Base-by-base conservation (phyloP, 2,888 invertebrate genomes). In the Lepidocyrtoides sp. region DNA sequence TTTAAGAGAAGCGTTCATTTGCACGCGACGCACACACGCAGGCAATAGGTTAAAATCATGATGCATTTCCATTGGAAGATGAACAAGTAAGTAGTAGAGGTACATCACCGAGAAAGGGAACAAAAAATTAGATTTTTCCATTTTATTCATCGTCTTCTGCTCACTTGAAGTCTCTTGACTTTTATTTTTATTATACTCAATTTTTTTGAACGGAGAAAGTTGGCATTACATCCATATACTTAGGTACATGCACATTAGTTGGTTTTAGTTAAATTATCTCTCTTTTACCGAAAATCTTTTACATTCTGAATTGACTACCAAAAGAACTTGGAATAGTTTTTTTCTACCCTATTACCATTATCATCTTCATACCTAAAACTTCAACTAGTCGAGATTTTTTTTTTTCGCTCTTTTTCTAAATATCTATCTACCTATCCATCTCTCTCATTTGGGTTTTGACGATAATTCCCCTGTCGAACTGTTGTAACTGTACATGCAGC, bases 1-100 rank as follows among this genome's bases (percentile, higher is more conserved):
- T 17, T 29, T 48, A 29, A 84, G 66, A 32, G 66, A 63, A 63
- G 57, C 83, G 44, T 83, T 66, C 69, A 84, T 84, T 84, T 72
- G 72, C 69, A 72, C 72, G 72, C 69, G 54, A 84, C 63, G 54
- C 79, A 20, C 51, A 66, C 29, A 66, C 63, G 32, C 29, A 14
- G 12, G 41, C 36, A 69, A 69, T 20, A 20, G 36, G 69, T 20
- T 5, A 26, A 32, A 66, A 17, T 66, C 1, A 4, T 66, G 12
- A 8, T 5, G 66, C n/a, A 32, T 44, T 48, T 44, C 44, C 44
- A 44, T 32, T 29, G 20, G 12, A 75, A n/a, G 32, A 66, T 29
- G 32, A 8, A n/a, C n/a, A n/a, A 32, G 23, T 8, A n/a, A 63
- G 41, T 10, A 36, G 41, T 20, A 20, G 8, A 1, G 1, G 32